phyloP scores from a whole-genome alignment of 2,113 vertebrate genomes.

The Corythaixoides concolor region DNA sequence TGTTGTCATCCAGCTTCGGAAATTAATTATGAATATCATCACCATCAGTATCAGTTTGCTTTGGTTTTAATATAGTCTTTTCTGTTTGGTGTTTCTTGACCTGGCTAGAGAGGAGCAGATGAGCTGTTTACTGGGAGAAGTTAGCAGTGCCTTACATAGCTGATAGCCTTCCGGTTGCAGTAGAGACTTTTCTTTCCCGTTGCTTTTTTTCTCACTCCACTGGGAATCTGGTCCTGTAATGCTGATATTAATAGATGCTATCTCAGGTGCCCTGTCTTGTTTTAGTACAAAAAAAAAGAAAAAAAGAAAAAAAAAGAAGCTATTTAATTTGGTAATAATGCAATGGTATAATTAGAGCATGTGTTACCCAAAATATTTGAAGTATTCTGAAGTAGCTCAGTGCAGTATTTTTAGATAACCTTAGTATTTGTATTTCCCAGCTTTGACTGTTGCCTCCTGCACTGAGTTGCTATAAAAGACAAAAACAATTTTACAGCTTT shows the following conservation, averaged over 20 bases:
- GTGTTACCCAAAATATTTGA: conserved; percentile 25
- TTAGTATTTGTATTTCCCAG: conserved; percentile 13
- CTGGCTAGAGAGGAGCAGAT: background rate
- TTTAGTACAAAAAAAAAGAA: conserved; percentile 35
- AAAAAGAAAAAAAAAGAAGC: too few species aligned
- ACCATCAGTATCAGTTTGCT: background rate
- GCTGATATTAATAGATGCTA: conserved; percentile 15
- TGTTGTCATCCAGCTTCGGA: background rate
- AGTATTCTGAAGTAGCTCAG: conserved; percentile 43
- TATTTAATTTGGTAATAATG: conserved; percentile 35
- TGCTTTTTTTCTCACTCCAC: background rate
- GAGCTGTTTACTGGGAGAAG: background rate
- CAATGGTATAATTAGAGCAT: conserved; percentile 42
- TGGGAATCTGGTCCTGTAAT: conserved; percentile 5
- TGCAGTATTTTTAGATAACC: conserved; percentile 52
- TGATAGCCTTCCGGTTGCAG: background rate
- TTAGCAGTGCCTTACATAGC: background rate
- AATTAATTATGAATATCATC: background rate
- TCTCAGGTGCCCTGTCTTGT: conserved; percentile 30
- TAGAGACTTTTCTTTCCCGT: background rate
- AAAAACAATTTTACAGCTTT: background rate
- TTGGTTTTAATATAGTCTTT: background rate
- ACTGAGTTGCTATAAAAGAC: background rate
- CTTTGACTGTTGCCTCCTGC: background rate
- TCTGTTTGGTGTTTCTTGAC: background rate